phyloP scores from a whole-genome alignment of 2,113 vertebrate species.

The Variabilichromis moorii region DNA sequence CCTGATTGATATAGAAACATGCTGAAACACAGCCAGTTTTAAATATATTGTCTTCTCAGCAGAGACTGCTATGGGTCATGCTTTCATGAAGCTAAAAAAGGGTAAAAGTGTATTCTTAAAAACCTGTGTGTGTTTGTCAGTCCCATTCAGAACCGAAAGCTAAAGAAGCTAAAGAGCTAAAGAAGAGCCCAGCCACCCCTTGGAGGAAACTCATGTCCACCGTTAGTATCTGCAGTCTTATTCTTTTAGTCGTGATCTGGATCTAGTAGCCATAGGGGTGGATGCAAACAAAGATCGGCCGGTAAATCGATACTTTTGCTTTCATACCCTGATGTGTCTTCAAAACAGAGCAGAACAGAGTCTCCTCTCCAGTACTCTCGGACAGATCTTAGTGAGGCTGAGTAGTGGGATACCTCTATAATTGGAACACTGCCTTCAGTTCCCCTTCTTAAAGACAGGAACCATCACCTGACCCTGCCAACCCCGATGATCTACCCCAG shows the following conservation, averaged over 20 bases:
- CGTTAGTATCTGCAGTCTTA: not conserved
- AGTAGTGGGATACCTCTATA: not conserved
- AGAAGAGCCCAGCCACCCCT: not conserved
- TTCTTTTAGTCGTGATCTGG: not conserved
- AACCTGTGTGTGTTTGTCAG: not conserved
- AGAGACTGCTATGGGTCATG: not conserved
- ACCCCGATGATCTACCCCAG: not conserved
- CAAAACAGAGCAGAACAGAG: not conserved
- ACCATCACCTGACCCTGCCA: not conserved
- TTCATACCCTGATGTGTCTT: not conserved
- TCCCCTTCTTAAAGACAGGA: not conserved
- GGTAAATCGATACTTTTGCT: not conserved
- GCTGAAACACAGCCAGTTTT: not conserved
- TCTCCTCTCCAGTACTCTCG: not conserved
- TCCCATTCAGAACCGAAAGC: not conserved
- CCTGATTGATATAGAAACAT: not conserved
- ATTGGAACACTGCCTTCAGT: not conserved
- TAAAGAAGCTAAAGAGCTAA: not conserved
- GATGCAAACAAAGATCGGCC: not conserved
- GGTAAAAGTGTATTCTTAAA: not conserved
- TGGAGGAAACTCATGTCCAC: not conserved
- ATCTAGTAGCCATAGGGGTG: not conserved
- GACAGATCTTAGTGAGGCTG: not conserved
- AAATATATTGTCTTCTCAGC: not conserved
- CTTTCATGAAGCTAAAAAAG: not conserved